Conservation (phyloP, 2,888 invertebrate genomes). For the Pardosa pseudoannulata region DNA sequence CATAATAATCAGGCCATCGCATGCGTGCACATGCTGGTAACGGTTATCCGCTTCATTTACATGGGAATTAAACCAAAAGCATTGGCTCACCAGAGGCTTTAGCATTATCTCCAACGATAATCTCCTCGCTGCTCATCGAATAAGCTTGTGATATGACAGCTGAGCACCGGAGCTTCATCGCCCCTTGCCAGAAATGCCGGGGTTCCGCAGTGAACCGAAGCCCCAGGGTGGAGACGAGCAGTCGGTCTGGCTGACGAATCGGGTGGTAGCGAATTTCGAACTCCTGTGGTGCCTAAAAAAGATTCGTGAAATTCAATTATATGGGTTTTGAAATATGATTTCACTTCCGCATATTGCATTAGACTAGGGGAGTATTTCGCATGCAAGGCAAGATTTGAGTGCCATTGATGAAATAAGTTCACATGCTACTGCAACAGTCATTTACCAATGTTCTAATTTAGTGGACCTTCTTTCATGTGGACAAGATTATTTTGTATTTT, state of each 20-base stretch:
- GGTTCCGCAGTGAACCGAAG: constrained; percentile 72
- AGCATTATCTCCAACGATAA: constrained; percentile 73
- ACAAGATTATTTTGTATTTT: too few relatives aligned
- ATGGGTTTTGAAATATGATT: too few relatives aligned
- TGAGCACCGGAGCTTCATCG: constrained; percentile 74
- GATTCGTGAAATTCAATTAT: constrained; percentile 16
- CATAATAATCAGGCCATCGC: too few relatives aligned
- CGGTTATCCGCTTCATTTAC: neutral
- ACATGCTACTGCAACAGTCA: too few relatives aligned
- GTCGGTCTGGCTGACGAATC: constrained; percentile 55
- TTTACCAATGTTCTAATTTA: too few relatives aligned
- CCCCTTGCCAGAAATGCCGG: constrained; percentile 68
- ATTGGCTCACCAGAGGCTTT: constrained; percentile 61
- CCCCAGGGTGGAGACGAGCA: constrained; percentile 67
- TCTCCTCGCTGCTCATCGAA: constrained; percentile 74
- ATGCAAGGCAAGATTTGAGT: too few relatives aligned
- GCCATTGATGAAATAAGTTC: too few relatives aligned
- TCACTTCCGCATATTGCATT: too few relatives aligned
- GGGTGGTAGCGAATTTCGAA: constrained; percentile 63
- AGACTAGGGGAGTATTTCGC: too few relatives aligned
- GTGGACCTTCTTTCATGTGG: too few relatives aligned
- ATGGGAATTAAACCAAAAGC: neutral
- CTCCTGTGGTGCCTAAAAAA: constrained; percentile 63
- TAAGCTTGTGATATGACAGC: constrained; percentile 74
- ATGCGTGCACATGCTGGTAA: neutral